phyloP scores from a whole-genome alignment of 2,888 invertebrate genomes.

The Yponomeuta evonymella region DNA sequence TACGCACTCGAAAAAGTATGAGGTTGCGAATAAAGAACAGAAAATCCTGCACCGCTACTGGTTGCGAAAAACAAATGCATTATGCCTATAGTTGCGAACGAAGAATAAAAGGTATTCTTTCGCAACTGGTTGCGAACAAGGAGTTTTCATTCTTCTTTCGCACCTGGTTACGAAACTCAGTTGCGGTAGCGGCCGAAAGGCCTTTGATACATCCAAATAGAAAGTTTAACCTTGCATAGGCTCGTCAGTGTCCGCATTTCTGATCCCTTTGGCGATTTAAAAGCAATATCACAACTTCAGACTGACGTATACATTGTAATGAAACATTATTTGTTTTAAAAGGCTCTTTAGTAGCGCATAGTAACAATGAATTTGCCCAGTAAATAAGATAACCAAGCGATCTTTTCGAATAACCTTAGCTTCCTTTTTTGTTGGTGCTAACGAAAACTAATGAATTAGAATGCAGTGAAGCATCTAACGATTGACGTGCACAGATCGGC shows the following conservation, averaged over 20 bases:
- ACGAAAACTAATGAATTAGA: neutral
- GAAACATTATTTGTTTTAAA: neutral
- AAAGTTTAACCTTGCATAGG: too few relatives aligned
- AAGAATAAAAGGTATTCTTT: too few relatives aligned
- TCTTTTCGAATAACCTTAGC: neutral
- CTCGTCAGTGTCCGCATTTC: too few relatives aligned
- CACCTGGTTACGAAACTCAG: too few relatives aligned
- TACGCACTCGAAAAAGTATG: too few relatives aligned
- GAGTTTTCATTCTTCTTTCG: too few relatives aligned
- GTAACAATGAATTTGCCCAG: neutral
- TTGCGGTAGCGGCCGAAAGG: too few relatives aligned
- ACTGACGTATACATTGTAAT: neutral
- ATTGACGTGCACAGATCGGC: neutral
- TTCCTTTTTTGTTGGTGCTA: neutral
- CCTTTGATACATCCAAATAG: neutral
- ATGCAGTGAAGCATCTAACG: neutral
- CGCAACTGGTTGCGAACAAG: too few relatives aligned
- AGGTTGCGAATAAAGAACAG: too few relatives aligned
- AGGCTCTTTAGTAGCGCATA: neutral
- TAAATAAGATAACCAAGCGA: neutral
- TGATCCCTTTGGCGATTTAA: neutral
- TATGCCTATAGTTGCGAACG: too few relatives aligned
- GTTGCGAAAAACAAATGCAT: too few relatives aligned
- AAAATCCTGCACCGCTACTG: too few relatives aligned
- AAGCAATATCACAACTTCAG: neutral